Percentiles rank a stretch among this genome's conserved stretches.
These are phyloP conservation scores for Plagodis pulveraria DNA, from an alignment of 2,888 invertebrate genomes.

Conservation along the genomic window DNA sequence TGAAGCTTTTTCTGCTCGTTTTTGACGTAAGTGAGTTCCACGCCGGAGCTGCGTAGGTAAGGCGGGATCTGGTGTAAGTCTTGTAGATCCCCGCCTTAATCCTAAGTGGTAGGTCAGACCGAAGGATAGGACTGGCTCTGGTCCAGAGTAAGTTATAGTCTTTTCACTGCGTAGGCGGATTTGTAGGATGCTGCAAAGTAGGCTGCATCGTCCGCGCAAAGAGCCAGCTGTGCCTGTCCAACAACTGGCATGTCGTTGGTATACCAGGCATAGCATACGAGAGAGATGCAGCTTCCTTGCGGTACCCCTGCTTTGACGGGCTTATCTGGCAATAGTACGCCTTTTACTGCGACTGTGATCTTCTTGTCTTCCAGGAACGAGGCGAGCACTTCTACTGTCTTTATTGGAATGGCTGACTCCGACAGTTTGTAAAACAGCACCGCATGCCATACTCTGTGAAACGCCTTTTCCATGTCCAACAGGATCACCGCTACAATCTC, in stretches of 20 bases:
- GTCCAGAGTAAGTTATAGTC: constrained; percentile 13
- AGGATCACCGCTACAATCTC: too few relatives aligned
- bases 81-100: constrained; percentile 1
- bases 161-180: not conserved
- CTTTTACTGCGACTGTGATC: not conserved
- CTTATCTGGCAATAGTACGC: not conserved
- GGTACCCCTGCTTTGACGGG: not conserved
- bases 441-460: too few relatives aligned
- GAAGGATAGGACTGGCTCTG: constrained; percentile 3
- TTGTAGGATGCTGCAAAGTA: constrained; percentile 9
- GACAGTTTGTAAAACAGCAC: constrained; percentile 3
- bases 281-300: constrained; percentile 1
- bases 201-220: constrained; percentile 36
- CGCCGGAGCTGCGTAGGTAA: constrained; percentile 9
- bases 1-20: not conserved
- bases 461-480: too few relatives aligned
- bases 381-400: not conserved
- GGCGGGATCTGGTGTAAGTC: constrained; percentile 5
- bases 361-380: not conserved
- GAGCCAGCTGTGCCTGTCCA: constrained; percentile 18
- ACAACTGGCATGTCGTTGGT: constrained; percentile 32
- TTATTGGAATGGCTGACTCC: not conserved
- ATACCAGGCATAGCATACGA: constrained; percentile 27
- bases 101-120: not conserved
- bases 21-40: not conserved